Evolutionary conservation across 2,888 invertebrate species (phyloP).

Genomic region (Tachina fera): DNA sequence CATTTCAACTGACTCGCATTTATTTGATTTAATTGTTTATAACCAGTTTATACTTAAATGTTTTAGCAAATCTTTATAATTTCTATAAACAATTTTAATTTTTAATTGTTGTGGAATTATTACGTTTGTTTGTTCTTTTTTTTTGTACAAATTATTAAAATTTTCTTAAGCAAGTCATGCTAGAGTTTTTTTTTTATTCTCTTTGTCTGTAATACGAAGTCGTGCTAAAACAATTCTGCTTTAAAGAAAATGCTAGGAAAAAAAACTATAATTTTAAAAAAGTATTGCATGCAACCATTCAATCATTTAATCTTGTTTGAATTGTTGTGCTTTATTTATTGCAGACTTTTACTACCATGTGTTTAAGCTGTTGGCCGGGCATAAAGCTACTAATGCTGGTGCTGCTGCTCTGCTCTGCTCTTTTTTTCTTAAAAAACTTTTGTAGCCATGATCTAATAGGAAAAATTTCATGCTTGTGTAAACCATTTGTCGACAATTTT

Average conservation of each 20-base stretch:
- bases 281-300: constrained; percentile 73
- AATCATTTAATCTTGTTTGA: constrained; percentile 77
- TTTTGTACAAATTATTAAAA: constrained; percentile 56
- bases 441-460: constrained; percentile 62
- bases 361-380: neutral
- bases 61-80: constrained; percentile 34
- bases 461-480: constrained; percentile 81
- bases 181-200: constrained; percentile 23
- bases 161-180: constrained; percentile 40
- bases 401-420: constrained; percentile 37
- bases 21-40: constrained; percentile 16
- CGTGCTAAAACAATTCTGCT: constrained; percentile 70
- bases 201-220: constrained; percentile 49
- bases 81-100: constrained; percentile 57
- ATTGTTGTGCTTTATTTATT: constrained; percentile 50
- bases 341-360: constrained; percentile 39
- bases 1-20: neutral
- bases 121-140: neutral
- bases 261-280: constrained; percentile 47
- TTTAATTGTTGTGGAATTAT: constrained; percentile 53
- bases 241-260: constrained; percentile 3
- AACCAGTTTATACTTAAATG: constrained; percentile 19
- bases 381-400: constrained; percentile 40
- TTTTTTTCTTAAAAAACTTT: constrained; percentile 27
- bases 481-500: constrained; percentile 82